Evolutionary conservation across 2,113 vertebrate genomes (phyloP).

Genomic region (Corythaeola cristata): DNA sequence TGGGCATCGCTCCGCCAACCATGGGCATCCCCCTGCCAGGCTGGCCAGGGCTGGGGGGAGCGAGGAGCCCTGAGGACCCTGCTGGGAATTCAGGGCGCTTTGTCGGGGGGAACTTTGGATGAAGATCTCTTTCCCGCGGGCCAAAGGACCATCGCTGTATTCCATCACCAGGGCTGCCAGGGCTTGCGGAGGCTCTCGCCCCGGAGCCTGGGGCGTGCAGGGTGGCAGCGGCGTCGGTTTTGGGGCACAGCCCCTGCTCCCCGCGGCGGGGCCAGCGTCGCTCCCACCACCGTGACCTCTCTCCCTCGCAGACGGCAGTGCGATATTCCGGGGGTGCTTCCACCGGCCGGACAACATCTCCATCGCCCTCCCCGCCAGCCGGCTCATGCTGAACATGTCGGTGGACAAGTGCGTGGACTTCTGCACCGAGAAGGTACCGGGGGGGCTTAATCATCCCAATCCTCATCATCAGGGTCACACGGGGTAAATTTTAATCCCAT

Average conservation of each 20-base stretch:
- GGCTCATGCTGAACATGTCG: conserved; percentile 84
- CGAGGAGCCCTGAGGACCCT: accelerated
- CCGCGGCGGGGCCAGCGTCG: accelerated
- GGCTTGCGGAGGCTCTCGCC: accelerated
- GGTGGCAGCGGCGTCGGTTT: accelerated
- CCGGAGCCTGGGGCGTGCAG: accelerated
- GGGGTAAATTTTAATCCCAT: neutral
- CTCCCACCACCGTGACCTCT: neutral
- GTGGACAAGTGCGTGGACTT: conserved; percentile 94
- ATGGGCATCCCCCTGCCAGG: accelerated
- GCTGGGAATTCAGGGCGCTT: neutral
- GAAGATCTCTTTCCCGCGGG: neutral
- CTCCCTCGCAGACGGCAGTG: conserved; percentile 86
- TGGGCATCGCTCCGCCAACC: neutral
- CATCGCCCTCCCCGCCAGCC: conserved; percentile 84
- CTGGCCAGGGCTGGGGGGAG: neutral
- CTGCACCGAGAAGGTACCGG: conserved; percentile 89
- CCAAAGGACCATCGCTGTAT: accelerated
- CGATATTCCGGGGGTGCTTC: conserved; percentile 95
- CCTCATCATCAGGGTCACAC: neutral
- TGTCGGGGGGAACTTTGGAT: neutral
- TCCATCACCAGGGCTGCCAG: no score
- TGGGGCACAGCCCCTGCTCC: neutral
- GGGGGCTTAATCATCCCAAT: neutral
- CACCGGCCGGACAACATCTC: conserved; percentile 86